Base-by-base conservation (phyloP, 2,888 invertebrate genomes). In the Cryptocheilus praepositus region DNA sequence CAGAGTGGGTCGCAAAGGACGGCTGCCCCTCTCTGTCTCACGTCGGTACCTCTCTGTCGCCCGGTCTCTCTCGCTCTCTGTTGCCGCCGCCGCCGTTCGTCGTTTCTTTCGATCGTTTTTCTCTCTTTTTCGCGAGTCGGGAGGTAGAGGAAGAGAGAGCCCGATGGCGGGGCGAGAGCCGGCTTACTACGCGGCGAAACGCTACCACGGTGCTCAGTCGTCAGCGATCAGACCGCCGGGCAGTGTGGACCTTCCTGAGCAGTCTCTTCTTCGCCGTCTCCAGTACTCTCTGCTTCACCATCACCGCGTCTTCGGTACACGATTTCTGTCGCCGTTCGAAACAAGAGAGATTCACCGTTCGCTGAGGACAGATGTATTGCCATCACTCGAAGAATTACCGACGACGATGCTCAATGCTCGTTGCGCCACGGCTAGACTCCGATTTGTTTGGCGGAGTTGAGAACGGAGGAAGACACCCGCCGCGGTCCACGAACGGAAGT, bases 1-100 rank as follows among this genome's bases (percentile, higher is more conserved):
- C 85, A 76, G 79, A 82, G 85, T 80, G 80, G 77, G 79, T 83
- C 85, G 85, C 71, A 77, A 81, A 76, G 86, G 83, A 83, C 84
- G 82, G 85, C 75, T 75, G 80, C 62, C 70, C 64, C 64, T 69
- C 70, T 56, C 43, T 54, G 45, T 57, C 61, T 67, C 64, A n/a
- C n/a, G n/a, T 63, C 61, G 22, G 62, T 65, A 64, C 63, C 58
- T 62, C 64, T 52, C 64, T 59, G 36, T 43, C 59, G 49, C 60
- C 49, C 58, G 56, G 51, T 51, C 61, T 8, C 57, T 49, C 43
- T 44, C 45, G 18, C 61, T 61, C 58, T 73, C 65, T 51, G 36
- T 11, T 11, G 36, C 8, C 13, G 36, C 36, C 36, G 36, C 36
- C 36, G 36, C 36, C 36, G 36, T 36, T 36, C 36, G 36, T 11